A percentile compares a stretch with the other conserved stretches of the same genome.
phyloP scores from a whole-genome alignment of 2,797 vertebrate species.

The Mastacembelus armatus region DNA sequence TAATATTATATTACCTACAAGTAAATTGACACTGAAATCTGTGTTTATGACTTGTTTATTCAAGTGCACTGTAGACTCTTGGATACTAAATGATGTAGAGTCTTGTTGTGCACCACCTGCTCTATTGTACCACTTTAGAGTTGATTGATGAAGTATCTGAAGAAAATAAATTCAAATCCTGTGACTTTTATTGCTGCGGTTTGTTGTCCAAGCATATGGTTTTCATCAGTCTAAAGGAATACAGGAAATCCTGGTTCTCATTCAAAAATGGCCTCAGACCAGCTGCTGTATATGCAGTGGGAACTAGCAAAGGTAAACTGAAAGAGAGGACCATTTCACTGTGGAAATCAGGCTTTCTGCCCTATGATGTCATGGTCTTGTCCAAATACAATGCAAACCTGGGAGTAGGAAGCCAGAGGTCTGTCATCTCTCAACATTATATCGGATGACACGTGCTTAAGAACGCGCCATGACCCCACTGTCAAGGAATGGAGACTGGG shows the following conservation, averaged over 20 bases:
- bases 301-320: slow-evolving; percentile 63
- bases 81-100: slow-evolving; percentile 32
- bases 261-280: slow-evolving; percentile 69
- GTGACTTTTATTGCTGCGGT: slow-evolving; percentile 70
- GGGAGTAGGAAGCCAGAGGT: slow-evolving; percentile 57
- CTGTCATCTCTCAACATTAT: slow-evolving; percentile 79
- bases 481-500: slow-evolving; percentile 74
- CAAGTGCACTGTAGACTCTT: slow-evolving; percentile 23
- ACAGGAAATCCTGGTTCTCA: slow-evolving; percentile 73
- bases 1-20: slow-evolving; percentile 23
- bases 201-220: slow-evolving; percentile 78
- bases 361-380: slow-evolving; percentile 82
- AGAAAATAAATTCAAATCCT: slow-evolving; percentile 70
- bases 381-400: slow-evolving; percentile 67
- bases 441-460: slow-evolving; percentile 72
- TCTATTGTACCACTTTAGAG: slow-evolving; percentile 45
- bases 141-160: slow-evolving; percentile 70
- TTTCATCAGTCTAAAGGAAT: slow-evolving; percentile 65
- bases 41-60: slow-evolving; percentile 50
- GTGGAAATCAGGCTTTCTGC: slow-evolving; percentile 75
- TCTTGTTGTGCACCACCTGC: slow-evolving; percentile 48
- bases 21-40: slow-evolving; percentile 34
- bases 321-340: slow-evolving; percentile 53
- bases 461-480: slow-evolving; percentile 70
- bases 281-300: slow-evolving; percentile 70